Base-by-base conservation (phyloP, 2,113 vertebrate genomes). In the Ictidomys tridecemlineatus region DNA sequence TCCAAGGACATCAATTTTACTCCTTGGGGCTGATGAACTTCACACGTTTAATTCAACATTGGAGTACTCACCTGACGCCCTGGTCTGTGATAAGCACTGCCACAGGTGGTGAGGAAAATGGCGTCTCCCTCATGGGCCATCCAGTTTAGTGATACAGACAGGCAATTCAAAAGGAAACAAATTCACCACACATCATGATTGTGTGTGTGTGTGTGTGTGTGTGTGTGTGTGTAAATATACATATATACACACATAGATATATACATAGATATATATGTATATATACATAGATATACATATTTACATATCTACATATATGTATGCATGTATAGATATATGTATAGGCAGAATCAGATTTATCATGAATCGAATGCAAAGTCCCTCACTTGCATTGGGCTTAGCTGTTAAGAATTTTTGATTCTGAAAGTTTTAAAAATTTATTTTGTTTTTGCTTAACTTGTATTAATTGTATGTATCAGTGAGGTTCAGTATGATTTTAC, bases 391-490 rank as follows among this genome's bases (percentile, higher is more conserved):
- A 72, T 0, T 13, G 51, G 45, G 37, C 56, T 78, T 34, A 85
- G 30, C 10, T 69, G 48, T 67, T 91, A 74, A 74, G 73, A 94
- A 88, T 61, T 28, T 94, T 51, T 73, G 56, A n/a, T 78, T 93
- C 70, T 93, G 76, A 56, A 30, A 80, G 9, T 70, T 30, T 84
- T 74, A 53, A 34, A 67, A 42, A 77, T 20, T 4, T n/a, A 48
- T 63, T 45, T 34, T 61, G 70, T 5, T 73, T 70, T 73, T 92
- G 67, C n/a, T 73, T 48, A 48, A 37, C 4, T 28, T 1, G 1
- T 61, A 24, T 51, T 42, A 92, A 51, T 32, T 65, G 39, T 63
- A 51, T 24, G 10, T 39, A 56, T 70, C 48, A 89, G 7, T 67
- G 42, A 78, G 45, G 32, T 51, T 14, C 39, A 89, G 8, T 82